Percentiles rank a stretch among this genome's conserved stretches.
Evolutionary conservation across 2,888 invertebrate genomes (phyloP).

Genomic region (Branchellion lobata): DNA sequence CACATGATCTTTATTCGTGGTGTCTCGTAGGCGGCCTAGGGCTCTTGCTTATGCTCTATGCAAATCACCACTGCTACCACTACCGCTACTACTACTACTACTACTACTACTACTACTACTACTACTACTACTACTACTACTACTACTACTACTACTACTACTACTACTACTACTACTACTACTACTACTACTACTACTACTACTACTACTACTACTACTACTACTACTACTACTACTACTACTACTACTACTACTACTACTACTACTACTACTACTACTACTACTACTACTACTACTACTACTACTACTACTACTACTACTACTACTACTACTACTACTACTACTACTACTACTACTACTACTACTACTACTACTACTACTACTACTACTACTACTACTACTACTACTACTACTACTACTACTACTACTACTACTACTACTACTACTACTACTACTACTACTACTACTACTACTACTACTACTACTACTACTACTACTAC

Average conservation of each 20-base stretch:
- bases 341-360: constrained; percentile 5
- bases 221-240: constrained; percentile 17
- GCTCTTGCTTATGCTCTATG: too few species aligned
- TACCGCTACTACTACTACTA: neutral
- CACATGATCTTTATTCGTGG: too few species aligned
- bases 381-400: constrained; percentile 48
- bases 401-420: constrained; percentile 25
- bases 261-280: constrained; percentile 17
- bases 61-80: neutral
- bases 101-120: constrained; percentile 1
- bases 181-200: constrained; percentile 18
- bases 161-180: constrained; percentile 12
- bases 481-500: constrained; percentile 23
- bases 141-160: constrained; percentile 12
- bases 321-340: constrained; percentile 21
- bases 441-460: constrained; percentile 25
- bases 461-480: constrained; percentile 23
- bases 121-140: constrained; percentile 16
- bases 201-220: constrained; percentile 21
- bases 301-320: constrained; percentile 20
- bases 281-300: constrained; percentile 1
- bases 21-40: too few species aligned
- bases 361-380: constrained; percentile 23
- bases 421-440: constrained; percentile 29
- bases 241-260: constrained; percentile 11